Base-by-base conservation (phyloP, 2,797 vertebrate species). In the Myotis planiceps region DNA sequence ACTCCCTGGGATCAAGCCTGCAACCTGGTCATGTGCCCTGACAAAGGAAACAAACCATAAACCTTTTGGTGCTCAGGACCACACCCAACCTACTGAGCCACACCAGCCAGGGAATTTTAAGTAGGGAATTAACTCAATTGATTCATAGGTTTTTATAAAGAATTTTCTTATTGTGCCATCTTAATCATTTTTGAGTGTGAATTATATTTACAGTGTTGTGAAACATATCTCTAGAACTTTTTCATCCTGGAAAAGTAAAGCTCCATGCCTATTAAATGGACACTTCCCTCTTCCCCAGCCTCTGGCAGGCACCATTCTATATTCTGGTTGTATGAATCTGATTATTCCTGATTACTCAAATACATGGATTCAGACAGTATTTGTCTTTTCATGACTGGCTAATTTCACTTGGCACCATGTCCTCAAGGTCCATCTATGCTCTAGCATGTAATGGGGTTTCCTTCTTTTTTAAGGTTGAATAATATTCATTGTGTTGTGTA, bases 201-300 rank as follows among this genome's bases (percentile, higher is more conserved):
- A 66, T 21, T 39, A 34, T 39, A 6, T 58, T 34, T 9, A 42
- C 7, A 34, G 12, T 16, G 7, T 14, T 66, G 3, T 23, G 13
- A 83, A 53, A 14, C 18, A n/a, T 7, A 78, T 10, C n/a, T 63
- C 19, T 25, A 39, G 55, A 68, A 69, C 8, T 27, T 32, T 71
- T 49, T 76, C 32, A 51, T 60, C 45, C 49, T 45, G 29, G 27
- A 72, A 68, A 83, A 69, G 16, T 86, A 29, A 93, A 89, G 16
- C 2, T 53, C 37, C 23, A 7, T 12, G 9, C 14, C 15, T 58
- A 45, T 13, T 55, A 53, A 45, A 60, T 78, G 23, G 34, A 23
- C 55, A 29, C 0, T 18, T 25, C 47, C 58, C 13, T 29, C 16
- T 13, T 23, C 9, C 66, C 34, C 9, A 34, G 16, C 9, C 39